Evolutionary conservation across 2,113 vertebrate genomes (phyloP), one percentile per base, ranked within the genome.

Genomic region (Diadophis punctatus): DNA sequence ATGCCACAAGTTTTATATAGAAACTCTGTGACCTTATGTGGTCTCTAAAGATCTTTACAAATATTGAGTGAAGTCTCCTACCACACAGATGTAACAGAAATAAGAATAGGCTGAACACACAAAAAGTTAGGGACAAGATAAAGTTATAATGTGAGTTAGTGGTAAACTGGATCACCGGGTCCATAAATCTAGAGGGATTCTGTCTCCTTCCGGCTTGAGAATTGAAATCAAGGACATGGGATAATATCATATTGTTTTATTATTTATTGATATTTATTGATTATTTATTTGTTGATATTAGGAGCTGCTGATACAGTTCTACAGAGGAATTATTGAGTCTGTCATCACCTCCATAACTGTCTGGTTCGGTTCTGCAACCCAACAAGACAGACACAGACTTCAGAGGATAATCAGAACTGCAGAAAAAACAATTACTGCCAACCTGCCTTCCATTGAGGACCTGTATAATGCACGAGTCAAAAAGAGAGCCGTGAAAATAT

Each of bases 11-110:
- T 96, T 94, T 96, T 96, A 95, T 96, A 96, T 91, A 96, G 94
- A 52, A 39, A 48, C 87, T 94, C 96, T 94, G 18, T 63, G 55
- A 25, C 55, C 95, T 93, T 93, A 90, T 0, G 0, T 93, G 92
- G 94, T 90, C 90, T 95, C 93, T 89, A 53, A 94, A 96, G 60
- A 0, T 23, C 95, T 96, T 95, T 92, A 88, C 93, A 96, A 95
- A 94, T 95, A 93, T 95, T 95, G 94, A 93, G 96, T 95, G 95
- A 95, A 95, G 87, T 91, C 94, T 94, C 93, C 91, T 92, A 94
- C 90, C 93, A 94, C 90, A 93, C 93, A 95, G 91, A 93, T 90
- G 95, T 92, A 95, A 94, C 93, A 96, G 90, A 46, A 94, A 94
- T 90, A 93, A 95, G 90, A 95, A 94, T 60, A 86, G 68, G 93